Percentiles rank a stretch among this genome's conserved stretches.
phyloP scores from a whole-genome alignment of 2,113 vertebrate species.

The Physeter macrocephalus region DNA sequence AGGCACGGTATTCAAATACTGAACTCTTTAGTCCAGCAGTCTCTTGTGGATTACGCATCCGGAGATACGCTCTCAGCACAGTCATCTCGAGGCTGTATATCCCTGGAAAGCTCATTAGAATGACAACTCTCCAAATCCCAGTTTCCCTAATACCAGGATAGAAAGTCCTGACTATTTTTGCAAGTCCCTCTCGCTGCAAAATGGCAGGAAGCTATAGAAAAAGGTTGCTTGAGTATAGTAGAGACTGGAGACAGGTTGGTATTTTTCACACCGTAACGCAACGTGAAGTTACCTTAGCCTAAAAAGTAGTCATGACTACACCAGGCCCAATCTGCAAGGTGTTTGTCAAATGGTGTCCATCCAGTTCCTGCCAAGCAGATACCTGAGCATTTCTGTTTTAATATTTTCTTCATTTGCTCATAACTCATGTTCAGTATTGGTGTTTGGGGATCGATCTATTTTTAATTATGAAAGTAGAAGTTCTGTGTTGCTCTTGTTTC shows the following conservation, averaged over 20 bases:
- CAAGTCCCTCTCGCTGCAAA: background rate
- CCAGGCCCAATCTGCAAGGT: background rate
- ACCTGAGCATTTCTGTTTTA: rapidly evolving
- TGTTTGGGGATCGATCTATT: background rate
- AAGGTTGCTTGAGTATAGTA: background rate
- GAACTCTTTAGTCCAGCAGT: background rate
- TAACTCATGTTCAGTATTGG: background rate
- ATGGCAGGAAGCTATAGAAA: background rate
- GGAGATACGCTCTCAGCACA: background rate
- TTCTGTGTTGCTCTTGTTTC: background rate
- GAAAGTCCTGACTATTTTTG: background rate
- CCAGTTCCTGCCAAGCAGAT: background rate
- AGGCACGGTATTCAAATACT: background rate
- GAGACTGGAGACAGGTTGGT: background rate
- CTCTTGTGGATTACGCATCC: too few relatives aligned
- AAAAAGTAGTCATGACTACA: background rate
- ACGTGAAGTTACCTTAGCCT: background rate
- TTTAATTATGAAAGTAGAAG: background rate
- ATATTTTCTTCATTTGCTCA: background rate
- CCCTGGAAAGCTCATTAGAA: background rate
- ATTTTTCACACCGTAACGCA: background rate
- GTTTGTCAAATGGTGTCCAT: background rate
- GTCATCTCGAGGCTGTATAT: background rate
- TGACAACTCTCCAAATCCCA: background rate
- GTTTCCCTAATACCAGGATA: background rate